phyloP scores from a whole-genome alignment of 2,113 vertebrate species.

The Tor tambroides region DNA sequence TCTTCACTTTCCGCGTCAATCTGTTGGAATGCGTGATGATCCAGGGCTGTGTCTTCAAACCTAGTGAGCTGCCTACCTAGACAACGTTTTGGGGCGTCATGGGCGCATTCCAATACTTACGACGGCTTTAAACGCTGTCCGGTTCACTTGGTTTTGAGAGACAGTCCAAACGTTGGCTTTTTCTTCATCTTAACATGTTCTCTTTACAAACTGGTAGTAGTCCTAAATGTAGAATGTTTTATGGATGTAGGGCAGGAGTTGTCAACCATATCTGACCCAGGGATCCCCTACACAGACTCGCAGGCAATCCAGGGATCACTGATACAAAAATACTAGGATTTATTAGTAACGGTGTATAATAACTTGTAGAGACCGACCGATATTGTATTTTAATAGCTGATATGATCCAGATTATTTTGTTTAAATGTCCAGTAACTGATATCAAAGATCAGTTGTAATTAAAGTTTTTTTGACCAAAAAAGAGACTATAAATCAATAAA shows the following conservation, averaged over 20 bases:
- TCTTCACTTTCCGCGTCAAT: slow-evolving; percentile 52
- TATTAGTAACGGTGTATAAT: not conserved
- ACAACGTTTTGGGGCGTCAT: not conserved
- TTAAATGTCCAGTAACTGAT: not conserved
- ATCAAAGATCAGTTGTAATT: not conserved
- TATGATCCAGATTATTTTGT: not conserved
- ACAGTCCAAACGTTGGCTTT: not conserved
- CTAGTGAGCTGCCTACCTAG: not conserved
- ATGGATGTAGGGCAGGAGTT: not conserved
- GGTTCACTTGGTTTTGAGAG: not conserved
- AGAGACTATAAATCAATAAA: not conserved
- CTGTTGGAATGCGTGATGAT: slow-evolving; percentile 71
- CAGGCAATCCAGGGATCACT: not conserved
- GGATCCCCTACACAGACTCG: not conserved
- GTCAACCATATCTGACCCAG: not conserved
- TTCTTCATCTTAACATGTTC: not conserved
- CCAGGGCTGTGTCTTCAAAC: not conserved
- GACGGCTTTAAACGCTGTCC: not conserved
- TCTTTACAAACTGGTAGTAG: not conserved
- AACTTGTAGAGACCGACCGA: not conserved
- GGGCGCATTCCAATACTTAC: not conserved
- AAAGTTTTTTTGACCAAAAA: not conserved
- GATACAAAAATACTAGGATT: not conserved
- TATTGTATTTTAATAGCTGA: not conserved
- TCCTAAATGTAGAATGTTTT: not conserved